Evolutionary conservation across 1,140 invertebrate species (phyloP).

Genomic region (Meteorus sp.): DNA sequence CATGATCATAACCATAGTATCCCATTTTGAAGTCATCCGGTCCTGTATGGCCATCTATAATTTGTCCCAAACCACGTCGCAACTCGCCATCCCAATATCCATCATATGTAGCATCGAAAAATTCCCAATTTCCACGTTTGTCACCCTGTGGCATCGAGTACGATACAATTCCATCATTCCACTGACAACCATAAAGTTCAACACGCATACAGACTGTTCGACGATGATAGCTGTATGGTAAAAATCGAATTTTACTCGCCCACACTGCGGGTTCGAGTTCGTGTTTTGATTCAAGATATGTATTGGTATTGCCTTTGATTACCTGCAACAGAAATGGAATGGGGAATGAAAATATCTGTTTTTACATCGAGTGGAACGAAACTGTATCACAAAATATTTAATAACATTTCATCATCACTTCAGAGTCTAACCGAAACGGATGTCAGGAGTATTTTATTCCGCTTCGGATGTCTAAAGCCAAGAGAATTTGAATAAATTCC

Average conservation of each 20-base stretch:
- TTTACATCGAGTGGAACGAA: constrained; percentile 1
- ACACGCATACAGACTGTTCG: constrained; percentile 86
- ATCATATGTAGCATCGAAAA: constrained; percentile 92
- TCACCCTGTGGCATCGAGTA: constrained; percentile 70
- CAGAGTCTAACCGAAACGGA: too few species aligned
- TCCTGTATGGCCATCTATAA: constrained; percentile 76
- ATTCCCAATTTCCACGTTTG: constrained; percentile 77
- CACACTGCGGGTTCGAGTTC: constrained; percentile 77
- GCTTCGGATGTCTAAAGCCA: too few species aligned
- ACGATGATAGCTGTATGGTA: constrained; percentile 80
- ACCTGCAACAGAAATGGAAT: constrained; percentile 64
- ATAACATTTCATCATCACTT: too few species aligned
- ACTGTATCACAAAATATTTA: too few species aligned
- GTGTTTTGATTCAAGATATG: constrained; percentile 76
- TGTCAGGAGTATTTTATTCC: too few species aligned
- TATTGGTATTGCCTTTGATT: constrained; percentile 79
- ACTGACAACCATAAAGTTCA: constrained; percentile 78
- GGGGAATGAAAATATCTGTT: constrained; percentile 6
- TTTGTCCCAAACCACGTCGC: constrained; percentile 80
- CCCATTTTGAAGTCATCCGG: constrained; percentile 78
- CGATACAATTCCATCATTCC: constrained; percentile 63
- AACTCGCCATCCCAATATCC: constrained; percentile 75
- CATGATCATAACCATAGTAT: constrained; percentile 63
- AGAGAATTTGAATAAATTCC: too few species aligned
- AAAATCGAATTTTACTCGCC: constrained; percentile 76